A percentile compares a stretch with the other conserved stretches of the same genome.
These are phyloP conservation scores for Arizona elegans DNA, from an alignment of 2,113 vertebrate species.

Conservation along the genomic window DNA sequence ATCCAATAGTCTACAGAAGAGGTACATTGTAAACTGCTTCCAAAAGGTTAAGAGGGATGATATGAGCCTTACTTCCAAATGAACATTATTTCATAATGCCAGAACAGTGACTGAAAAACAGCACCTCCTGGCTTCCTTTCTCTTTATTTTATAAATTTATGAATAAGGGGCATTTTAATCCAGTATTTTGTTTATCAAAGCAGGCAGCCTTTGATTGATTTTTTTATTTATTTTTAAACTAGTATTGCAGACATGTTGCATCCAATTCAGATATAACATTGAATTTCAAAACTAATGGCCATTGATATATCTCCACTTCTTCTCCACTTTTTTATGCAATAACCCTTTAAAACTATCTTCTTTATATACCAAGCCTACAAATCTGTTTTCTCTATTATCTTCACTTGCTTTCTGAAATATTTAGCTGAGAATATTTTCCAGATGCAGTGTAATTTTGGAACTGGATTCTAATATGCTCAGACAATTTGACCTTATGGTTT, in stretches of 20 bases:
- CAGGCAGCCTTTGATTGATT: not conserved
- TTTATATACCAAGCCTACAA: not conserved
- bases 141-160: not conserved
- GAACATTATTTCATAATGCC: not conserved
- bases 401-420: not conserved
- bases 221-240: not conserved
- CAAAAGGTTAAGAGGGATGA: not conserved
- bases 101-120: not conserved
- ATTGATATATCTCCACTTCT: not conserved
- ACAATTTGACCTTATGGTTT: not conserved
- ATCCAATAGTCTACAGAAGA: not conserved
- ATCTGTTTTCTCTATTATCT: not conserved
- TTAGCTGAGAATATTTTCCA: not conserved
- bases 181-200: not conserved
- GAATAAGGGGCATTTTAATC: not conserved
- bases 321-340: not conserved
- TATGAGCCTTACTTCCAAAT: not conserved
- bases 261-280: not conserved
- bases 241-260: not conserved
- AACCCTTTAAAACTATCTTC: not conserved
- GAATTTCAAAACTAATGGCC: not conserved
- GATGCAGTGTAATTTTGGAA: not conserved
- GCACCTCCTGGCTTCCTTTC: not conserved
- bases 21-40: not conserved
- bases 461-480: not conserved